Base-by-base conservation (phyloP, 35 echinoderm and acorn worm genomes). In the Ophiothrix spiculata region DNA sequence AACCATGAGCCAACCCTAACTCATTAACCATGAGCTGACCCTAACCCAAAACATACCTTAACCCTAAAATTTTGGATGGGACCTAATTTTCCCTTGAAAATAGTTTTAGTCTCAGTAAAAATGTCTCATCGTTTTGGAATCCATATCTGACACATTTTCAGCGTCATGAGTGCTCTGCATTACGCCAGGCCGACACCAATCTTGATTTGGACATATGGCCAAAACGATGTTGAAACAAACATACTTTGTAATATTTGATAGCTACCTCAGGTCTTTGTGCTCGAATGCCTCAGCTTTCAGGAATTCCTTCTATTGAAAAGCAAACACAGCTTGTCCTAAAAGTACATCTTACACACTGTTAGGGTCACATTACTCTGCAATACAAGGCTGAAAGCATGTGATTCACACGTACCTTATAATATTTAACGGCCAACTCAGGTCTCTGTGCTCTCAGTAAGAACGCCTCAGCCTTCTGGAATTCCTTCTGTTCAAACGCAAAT, bases 221-320 rank as follows among this genome's bases (percentile, higher is more conserved):
- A n/a, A n/a, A n/a, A n/a, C n/a, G n/a, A n/a, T n/a, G n/a, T n/a
- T n/a, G n/a, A n/a, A n/a, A n/a, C n/a, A n/a, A 33, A 49, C 87
- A 42, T 39, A 97, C 95, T 85, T 97, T 97, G 76, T 97, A 97
- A 35, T 93, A 93, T 81, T 97, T 97, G 83, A 97, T 84, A 31
- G 91, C 95, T 35, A 97, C 75, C 84, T 97, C 95, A 13, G 95
- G 95, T 56, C 95, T 82, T 46, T 97, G 95, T 23, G 95, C 95
- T 74, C 95, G 84, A 90, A 97, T 21, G 95, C 83, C 76, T 97
- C 95, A 13, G 91, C 91, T 25, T 93, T 93, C 88, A 93, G 95
- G 77, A 85, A 97, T 49, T 97, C 95, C 56, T 97, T 97, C 81
- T 97, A 91, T 90, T 97, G 91, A 93, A 97, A 97, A 19, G 95